These are phyloP conservation scores for Dromococcyx pavoninus DNA, from an alignment of 2,797 vertebrate genomes.

Conservation along the genomic window DNA sequence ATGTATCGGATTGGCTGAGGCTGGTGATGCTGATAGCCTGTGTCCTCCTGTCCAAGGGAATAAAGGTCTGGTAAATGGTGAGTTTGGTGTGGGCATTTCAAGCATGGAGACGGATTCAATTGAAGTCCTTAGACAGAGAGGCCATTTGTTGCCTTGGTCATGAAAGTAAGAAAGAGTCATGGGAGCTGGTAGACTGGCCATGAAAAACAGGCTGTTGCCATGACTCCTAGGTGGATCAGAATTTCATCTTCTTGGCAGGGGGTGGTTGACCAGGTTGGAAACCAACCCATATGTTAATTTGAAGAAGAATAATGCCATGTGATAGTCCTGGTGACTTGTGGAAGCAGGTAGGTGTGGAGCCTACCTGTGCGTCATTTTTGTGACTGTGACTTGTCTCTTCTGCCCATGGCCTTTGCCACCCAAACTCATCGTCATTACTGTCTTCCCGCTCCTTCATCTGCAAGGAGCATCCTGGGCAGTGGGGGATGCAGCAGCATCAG, in stretches of 20 bases:
- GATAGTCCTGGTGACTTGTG: neutral
- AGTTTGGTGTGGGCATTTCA: neutral
- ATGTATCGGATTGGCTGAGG: slow-evolving; percentile 7
- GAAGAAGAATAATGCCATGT: neutral
- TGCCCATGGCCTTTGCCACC: neutral
- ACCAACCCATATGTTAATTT: neutral
- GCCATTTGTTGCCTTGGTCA: neutral
- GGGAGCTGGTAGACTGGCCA: neutral
- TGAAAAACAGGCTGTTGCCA: neutral
- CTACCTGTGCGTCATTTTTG: rapidly evolving
- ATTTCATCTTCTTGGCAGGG: neutral
- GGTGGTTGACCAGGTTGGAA: neutral
- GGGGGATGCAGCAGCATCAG: neutral
- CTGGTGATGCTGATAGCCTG: neutral
- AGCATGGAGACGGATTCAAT: neutral
- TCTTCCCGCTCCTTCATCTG: neutral
- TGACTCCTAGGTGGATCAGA: neutral
- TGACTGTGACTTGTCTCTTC: neutral
- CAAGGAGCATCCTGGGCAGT: neutral
- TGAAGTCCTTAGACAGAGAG: neutral
- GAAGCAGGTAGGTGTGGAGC: neutral
- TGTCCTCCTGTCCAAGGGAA: neutral
- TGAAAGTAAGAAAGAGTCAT: neutral
- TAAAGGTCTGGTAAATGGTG: neutral
- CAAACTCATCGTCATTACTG: neutral